Evolutionary conservation across 2,888 invertebrate species (phyloP).

Genomic region (Allolobophora icterica): DNA sequence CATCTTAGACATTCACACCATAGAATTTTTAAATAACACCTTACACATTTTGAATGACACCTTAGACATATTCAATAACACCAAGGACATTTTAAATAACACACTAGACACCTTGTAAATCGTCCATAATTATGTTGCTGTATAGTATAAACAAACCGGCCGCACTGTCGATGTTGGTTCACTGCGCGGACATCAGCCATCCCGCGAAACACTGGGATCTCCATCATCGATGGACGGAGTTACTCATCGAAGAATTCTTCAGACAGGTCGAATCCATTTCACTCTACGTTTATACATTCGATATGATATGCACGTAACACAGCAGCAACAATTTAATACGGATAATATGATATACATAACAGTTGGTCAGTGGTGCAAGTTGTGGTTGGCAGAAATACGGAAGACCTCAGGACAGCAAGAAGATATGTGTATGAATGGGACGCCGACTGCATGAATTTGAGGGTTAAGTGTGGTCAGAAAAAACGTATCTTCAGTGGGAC

Average conservation of each 20-base stretch:
- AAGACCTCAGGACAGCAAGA: no score
- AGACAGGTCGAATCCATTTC: conserved; percentile 70
- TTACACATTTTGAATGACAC: no score
- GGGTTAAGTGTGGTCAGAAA: no score
- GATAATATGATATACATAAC: not conserved
- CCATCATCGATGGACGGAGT: conserved; percentile 85
- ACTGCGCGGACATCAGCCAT: conserved; percentile 94
- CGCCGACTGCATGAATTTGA: no score
- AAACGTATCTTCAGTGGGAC: no score
- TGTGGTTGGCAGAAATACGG: no score
- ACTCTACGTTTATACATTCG: no score
- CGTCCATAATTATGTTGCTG: not conserved
- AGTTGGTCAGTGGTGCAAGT: no score
- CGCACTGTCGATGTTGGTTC: conserved; percentile 86
- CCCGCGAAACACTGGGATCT: conserved; percentile 81
- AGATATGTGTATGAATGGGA: no score
- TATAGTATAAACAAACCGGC: conserved; percentile 86
- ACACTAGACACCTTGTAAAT: not conserved
- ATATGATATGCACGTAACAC: not conserved
- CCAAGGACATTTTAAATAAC: not conserved
- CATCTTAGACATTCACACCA: no score
- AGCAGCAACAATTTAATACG: not conserved
- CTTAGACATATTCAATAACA: no score
- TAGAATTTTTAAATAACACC: no score
- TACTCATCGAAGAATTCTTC: conserved; percentile 89